Evolutionary conservation across 2,888 invertebrate species (phyloP).

Genomic region (Athetis lepigone): DNA sequence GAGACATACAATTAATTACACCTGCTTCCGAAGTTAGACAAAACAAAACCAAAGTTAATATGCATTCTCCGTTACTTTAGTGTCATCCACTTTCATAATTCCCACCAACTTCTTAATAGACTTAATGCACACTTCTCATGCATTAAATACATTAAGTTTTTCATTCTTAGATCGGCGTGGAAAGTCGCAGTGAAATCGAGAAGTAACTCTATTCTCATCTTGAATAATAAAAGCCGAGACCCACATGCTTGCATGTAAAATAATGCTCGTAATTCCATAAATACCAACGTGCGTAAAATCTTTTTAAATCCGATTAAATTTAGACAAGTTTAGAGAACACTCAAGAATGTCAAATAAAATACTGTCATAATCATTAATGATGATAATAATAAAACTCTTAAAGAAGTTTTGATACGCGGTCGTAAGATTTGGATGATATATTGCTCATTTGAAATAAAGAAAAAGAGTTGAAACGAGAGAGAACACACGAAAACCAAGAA

Average conservation of each 20-base stretch:
- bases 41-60: not conserved
- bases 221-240: constrained; percentile 51
- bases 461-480: constrained; percentile 44
- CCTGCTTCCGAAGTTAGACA: not conserved
- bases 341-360: constrained; percentile 40
- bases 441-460: constrained; percentile 33
- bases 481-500: constrained; percentile 73
- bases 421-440: constrained; percentile 39
- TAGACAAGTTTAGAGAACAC: constrained; percentile 27
- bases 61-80: constrained; percentile 22
- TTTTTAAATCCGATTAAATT: constrained; percentile 35
- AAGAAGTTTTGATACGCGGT: constrained; percentile 8
- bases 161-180: constrained; percentile 47
- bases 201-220: constrained; percentile 41
- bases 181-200: constrained; percentile 58
- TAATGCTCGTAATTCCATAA: constrained; percentile 30
- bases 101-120: constrained; percentile 36
- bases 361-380: constrained; percentile 29
- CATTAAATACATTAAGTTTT: constrained; percentile 51
- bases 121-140: constrained; percentile 50
- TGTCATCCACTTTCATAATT: constrained; percentile 47
- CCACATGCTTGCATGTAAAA: constrained; percentile 35
- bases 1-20: constrained; percentile 9
- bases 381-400: constrained; percentile 31
- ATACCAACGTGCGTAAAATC: constrained; percentile 16